Evolutionary conservation across 2,888 invertebrate species (phyloP), one percentile per base, ranked within the genome.

Genomic region (Macropis europaea): DNA sequence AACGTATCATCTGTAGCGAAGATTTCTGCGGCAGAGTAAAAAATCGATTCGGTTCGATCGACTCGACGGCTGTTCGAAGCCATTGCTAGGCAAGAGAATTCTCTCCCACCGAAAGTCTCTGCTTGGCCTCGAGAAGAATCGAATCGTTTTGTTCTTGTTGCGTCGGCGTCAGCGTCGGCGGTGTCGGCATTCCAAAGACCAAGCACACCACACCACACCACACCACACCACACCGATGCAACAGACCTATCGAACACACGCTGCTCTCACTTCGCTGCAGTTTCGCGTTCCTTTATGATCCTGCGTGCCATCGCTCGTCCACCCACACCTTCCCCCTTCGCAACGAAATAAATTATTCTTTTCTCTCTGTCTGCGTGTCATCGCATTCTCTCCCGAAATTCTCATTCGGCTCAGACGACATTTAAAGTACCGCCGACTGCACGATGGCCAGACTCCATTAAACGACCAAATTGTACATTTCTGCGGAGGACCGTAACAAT

Each of bases 141-240:
- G 64, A 70, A 70, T 72, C 63, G 63, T 59, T 66, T 78, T 78
- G 61, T 78, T 78, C 72, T 78, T 78, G 56, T 78, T 78, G 77
- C 64, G 64, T 45, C 60, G 53, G 53, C 54, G 72, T 45, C 60
- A 48, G 53, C 54, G 72, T 60, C 70, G 69, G 70, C 73, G 70
- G 73, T 72, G 80, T 76, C 84, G 83, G 86, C 85, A 86, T 86
- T 86, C 86, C 86, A 82, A 81, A 84, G 85, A 81, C 81, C 81
- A 75, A 82, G 78, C 82, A 66, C 69, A 69, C 68, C 64, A 61
- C 70, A 47, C 30, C 56, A 56, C 60, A 68, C 34, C 38, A 48
- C n/a, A 34, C 19, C 24, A 26, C 17, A 26, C 54, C 40, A 30
- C 11, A 32, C 38, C 52, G 30, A 32, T 17, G 4, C 15, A 42